Conservation (phyloP, 2,888 invertebrate species). For the Phyllotreta cruciferae region DNA sequence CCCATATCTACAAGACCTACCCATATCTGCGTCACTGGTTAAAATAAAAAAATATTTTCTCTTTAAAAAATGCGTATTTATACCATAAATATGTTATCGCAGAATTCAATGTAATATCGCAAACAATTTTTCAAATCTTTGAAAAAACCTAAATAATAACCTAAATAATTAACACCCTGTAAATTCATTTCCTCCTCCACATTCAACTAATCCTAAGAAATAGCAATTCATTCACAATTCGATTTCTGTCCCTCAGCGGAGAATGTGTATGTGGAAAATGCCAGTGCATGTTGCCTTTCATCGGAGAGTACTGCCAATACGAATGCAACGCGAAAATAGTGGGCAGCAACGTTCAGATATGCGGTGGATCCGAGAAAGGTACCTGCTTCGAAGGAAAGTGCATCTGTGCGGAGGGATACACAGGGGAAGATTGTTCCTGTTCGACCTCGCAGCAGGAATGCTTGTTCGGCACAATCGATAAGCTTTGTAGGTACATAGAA, state of each 20-base stretch:
- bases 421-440: conserved; percentile 69
- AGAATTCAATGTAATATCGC: no score
- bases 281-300: conserved; percentile 57
- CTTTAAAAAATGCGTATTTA: no score
- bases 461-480: conserved; percentile 34
- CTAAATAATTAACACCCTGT: no score
- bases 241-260: conserved; percentile 55
- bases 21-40: no score
- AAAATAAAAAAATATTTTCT: no score
- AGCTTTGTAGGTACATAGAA: conserved; percentile 6
- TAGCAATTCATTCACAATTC: no score
- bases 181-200: no score
- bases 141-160: no score
- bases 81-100: no score
- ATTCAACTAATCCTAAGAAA: no score
- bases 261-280: conserved; percentile 70
- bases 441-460: conserved; percentile 53
- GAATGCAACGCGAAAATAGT: conserved; percentile 65
- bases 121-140: no score
- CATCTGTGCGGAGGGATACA: conserved; percentile 70
- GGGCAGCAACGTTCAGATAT: conserved; percentile 23
- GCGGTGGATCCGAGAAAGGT: conserved; percentile 54
- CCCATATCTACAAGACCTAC: no score
- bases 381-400: conserved; percentile 65
- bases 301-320: conserved; percentile 77